phyloP scores from a whole-genome alignment of 2,888 invertebrate genomes.

The Limnephilus rhombicus region DNA sequence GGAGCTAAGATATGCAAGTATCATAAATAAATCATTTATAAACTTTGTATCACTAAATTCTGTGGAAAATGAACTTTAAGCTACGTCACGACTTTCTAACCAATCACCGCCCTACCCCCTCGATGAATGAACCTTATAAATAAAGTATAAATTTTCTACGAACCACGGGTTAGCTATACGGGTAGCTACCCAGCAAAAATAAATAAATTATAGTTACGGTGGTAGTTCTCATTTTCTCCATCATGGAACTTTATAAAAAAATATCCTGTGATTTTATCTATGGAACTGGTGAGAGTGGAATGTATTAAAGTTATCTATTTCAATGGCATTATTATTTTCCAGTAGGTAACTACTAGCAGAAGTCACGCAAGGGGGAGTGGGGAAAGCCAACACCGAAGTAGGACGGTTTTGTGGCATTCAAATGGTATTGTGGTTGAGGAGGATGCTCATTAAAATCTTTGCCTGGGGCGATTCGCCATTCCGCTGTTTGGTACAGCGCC shows the following conservation, averaged over 20 bases:
- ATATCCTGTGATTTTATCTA: background rate
- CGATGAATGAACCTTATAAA: too few relatives aligned
- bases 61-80: too few relatives aligned
- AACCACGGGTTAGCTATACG: too few relatives aligned
- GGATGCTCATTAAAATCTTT: constrained; percentile 56
- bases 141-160: too few relatives aligned
- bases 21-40: too few relatives aligned
- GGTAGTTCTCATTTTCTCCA: background rate
- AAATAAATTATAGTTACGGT: background rate
- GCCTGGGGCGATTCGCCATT: constrained; percentile 36
- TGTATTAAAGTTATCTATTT: background rate
- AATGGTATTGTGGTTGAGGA: constrained; percentile 52
- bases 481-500: constrained; percentile 32
- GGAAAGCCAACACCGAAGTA: constrained; percentile 28
- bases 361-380: background rate
- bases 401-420: constrained; percentile 41
- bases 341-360: background rate
- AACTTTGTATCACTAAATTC: too few relatives aligned
- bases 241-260: background rate
- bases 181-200: too few relatives aligned
- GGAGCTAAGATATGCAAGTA: too few relatives aligned
- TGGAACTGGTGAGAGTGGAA: background rate
- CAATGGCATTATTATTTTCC: background rate
- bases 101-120: too few relatives aligned
- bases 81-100: too few relatives aligned